A percentile compares a stretch with the other conserved stretches of the same genome.
phyloP scores from a whole-genome alignment of 2,797 vertebrate species.

The Remorina albescens region DNA sequence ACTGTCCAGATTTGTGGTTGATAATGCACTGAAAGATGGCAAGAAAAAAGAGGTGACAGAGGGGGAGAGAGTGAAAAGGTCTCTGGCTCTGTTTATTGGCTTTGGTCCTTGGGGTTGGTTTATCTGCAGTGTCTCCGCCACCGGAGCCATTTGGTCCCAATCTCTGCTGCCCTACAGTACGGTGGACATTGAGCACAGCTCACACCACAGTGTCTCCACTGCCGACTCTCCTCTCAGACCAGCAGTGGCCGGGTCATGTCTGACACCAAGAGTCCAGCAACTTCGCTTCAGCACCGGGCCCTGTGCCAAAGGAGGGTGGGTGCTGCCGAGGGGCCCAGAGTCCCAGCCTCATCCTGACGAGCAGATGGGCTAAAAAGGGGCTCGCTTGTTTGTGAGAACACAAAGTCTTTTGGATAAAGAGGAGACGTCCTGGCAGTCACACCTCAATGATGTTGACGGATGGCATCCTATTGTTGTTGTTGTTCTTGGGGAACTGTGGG shows the following conservation, averaged over 20 bases:
- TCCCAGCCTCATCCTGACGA: constrained; percentile 66
- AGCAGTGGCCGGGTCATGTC: constrained; percentile 1
- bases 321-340: constrained; percentile 38
- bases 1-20: constrained; percentile 31
- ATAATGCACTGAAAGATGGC: constrained; percentile 30
- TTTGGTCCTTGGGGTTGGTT: constrained; percentile 68
- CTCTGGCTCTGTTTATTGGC: constrained; percentile 59
- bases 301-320: constrained; percentile 47
- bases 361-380: constrained; percentile 59
- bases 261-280: constrained; percentile 34
- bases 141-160: constrained; percentile 39
- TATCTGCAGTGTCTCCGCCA: constrained; percentile 48
- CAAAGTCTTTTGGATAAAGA: constrained; percentile 65
- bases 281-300: constrained; percentile 29
- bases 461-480: constrained; percentile 86
- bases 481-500: constrained; percentile 88
- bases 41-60: constrained; percentile 19
- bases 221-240: constrained; percentile 30
- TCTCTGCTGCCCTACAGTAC: constrained; percentile 41
- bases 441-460: constrained; percentile 92
- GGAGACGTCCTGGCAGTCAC: constrained; percentile 80
- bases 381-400: constrained; percentile 52
- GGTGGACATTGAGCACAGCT: constrained; percentile 30
- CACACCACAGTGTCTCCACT: constrained; percentile 40
- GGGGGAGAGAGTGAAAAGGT: constrained; percentile 45